Base-by-base conservation (phyloP, 1,140 invertebrate species). In the Glossosoma conforme region DNA sequence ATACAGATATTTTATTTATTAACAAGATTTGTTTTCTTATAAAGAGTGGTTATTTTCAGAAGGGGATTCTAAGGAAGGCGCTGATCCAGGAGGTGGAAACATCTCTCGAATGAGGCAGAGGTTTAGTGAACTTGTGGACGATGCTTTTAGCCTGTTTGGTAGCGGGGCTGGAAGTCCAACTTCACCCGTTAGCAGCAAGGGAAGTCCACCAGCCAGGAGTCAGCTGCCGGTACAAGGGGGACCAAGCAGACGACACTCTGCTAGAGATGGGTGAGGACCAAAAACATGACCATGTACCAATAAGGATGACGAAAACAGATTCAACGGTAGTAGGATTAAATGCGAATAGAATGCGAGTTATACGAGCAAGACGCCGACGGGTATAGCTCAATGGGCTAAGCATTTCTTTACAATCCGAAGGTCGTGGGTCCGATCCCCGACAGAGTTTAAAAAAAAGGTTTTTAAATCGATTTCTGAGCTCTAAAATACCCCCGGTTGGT, bases 101-200 rank as follows among this genome's bases (percentile, higher is more conserved):
- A 60, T 56, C 11, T 69, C 68, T 1, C 64, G 68, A 9, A 73
- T 73, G 70, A 47, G 69, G 18, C 69, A 68, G 28, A 52, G 71
- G 13, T 73, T 74, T 60, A 74, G 67, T 53, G 71, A 74, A 46
- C 59, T 70, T 3, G 66, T 72, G 61, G 72, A 70, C 36, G 68
- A 70, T 45, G 71, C 70, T 1, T 72, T 68, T 59, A 72, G 65
- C n/a, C 59, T 71, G 17, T 70, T 70, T 48, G 69, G 66, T 3
- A 71, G 68, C 41, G 61, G 64, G 0, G 55, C 45, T 1, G 62
- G 61, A 18, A 64, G 58, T 28, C 57, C 62, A 30, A 60, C 63
- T 38, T 65, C 66, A 0, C 58, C 62, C 3, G 65, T 63, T 19
- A 17, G 11, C 18, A 35, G 25, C 9, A 10, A 30, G 22, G 20